Percentiles rank a stretch among this genome's conserved stretches.
Evolutionary conservation across 2,797 vertebrate species (phyloP).

Genomic region (Eulemur coronatus): DNA sequence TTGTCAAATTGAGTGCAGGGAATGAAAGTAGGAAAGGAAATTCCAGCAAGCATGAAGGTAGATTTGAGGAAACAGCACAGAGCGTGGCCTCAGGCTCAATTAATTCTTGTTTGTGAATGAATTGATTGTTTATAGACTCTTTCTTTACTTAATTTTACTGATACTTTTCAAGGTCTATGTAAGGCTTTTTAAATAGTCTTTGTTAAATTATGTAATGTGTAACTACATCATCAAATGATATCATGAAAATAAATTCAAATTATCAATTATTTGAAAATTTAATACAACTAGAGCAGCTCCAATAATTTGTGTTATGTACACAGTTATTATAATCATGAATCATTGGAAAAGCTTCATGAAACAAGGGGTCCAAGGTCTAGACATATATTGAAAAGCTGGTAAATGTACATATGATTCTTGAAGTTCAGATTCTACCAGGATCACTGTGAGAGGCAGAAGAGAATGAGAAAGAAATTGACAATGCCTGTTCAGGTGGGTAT

Average conservation of each 20-base stretch:
- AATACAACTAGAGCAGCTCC: neutral
- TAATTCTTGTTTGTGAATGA: neutral
- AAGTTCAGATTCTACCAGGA: neutral
- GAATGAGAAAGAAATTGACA: neutral
- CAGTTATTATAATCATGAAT: neutral
- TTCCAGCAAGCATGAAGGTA: neutral
- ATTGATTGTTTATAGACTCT: neutral
- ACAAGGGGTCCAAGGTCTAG: accelerated
- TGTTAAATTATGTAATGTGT: neutral
- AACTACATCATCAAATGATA: neutral
- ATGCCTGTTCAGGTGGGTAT: neutral
- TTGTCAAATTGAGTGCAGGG: neutral
- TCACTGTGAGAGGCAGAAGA: neutral
- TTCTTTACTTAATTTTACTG: neutral
- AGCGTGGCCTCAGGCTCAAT: neutral
- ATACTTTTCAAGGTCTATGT: neutral
- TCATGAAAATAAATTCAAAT: neutral
- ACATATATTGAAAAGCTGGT: neutral
- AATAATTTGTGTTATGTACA: neutral
- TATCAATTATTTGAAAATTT: neutral
- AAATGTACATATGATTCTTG: neutral
- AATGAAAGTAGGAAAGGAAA: neutral
- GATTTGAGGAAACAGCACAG: neutral
- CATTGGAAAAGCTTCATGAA: neutral
- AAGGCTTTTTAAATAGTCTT: neutral